Evolutionary conservation across 2,888 invertebrate genomes (phyloP).

Genomic region (Gonocerus acuteangulatus): DNA sequence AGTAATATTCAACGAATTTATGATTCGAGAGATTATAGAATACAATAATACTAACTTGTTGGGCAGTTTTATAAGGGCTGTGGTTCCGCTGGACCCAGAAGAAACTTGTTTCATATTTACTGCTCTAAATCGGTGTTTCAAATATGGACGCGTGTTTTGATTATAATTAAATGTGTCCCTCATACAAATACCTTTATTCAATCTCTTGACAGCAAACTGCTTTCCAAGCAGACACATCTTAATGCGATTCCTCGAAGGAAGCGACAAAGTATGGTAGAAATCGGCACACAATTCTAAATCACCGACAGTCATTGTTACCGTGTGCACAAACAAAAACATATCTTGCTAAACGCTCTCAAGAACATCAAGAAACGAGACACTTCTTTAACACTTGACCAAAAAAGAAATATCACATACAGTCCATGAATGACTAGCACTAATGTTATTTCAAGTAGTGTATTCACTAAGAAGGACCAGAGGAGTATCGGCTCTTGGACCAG

Average conservation of each 20-base stretch:
- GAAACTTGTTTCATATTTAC: constrained; percentile 6
- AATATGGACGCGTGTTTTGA: background rate
- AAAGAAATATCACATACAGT: background rate
- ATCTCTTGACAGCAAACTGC: constrained; percentile 35
- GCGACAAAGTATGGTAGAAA: constrained; percentile 46
- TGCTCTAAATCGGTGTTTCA: constrained; percentile 11
- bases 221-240: constrained; percentile 35
- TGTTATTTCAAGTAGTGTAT: background rate
- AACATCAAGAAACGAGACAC: background rate
- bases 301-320: constrained; percentile 45
- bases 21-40: too few species aligned
- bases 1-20: too few species aligned
- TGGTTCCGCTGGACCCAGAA: background rate
- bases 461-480: constrained; percentile 35
- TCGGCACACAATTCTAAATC: constrained; percentile 45
- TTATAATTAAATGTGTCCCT: constrained; percentile 6
- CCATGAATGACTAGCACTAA: constrained; percentile 6
- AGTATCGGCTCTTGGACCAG: constrained; percentile 33
- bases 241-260: constrained; percentile 39
- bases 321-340: constrained; percentile 44
- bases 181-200: constrained; percentile 13
- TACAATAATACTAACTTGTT: constrained; percentile 20
- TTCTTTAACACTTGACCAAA: background rate
- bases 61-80: background rate
- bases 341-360: too few species aligned